Evolutionary conservation across 2,113 vertebrate genomes (phyloP).

Genomic region (Paramormyrops kingsleyae): DNA sequence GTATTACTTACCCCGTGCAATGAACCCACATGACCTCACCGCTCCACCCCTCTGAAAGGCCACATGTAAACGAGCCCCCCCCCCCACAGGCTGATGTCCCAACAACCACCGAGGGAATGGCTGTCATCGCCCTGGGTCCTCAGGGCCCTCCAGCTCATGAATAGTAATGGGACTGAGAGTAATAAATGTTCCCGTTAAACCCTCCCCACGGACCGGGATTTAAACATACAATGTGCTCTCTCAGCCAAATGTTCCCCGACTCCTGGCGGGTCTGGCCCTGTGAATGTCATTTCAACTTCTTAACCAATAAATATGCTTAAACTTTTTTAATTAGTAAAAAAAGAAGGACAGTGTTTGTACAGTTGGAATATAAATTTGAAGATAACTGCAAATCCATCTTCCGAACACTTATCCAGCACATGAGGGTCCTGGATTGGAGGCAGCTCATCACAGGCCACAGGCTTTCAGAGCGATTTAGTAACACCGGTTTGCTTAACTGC

Average conservation of each 20-base stretch:
- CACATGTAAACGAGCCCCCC: constrained; percentile 23
- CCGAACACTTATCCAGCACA: neutral
- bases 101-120: constrained; percentile 67
- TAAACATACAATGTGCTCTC: constrained; percentile 42
- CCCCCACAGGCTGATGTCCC: constrained; percentile 54
- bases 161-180: constrained; percentile 66
- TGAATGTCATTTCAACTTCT: neutral
- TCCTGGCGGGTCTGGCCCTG: neutral
- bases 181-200: constrained; percentile 63
- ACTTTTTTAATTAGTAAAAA: constrained; percentile 6
- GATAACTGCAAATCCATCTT: neutral
- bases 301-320: neutral
- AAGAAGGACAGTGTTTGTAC: neutral
- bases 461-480: neutral
- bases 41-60: neutral
- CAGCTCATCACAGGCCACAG: neutral
- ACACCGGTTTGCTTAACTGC: neutral
- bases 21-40: neutral
- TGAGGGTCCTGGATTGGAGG: neutral
- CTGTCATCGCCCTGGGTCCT: constrained; percentile 55
- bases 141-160: constrained; percentile 65
- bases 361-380: neutral
- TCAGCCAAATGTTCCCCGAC: constrained; percentile 25
- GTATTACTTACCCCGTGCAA: neutral
- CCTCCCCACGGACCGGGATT: constrained; percentile 50